Base-by-base conservation (phyloP, 1,140 invertebrate genomes). In the Palaemon carinicauda region DNA sequence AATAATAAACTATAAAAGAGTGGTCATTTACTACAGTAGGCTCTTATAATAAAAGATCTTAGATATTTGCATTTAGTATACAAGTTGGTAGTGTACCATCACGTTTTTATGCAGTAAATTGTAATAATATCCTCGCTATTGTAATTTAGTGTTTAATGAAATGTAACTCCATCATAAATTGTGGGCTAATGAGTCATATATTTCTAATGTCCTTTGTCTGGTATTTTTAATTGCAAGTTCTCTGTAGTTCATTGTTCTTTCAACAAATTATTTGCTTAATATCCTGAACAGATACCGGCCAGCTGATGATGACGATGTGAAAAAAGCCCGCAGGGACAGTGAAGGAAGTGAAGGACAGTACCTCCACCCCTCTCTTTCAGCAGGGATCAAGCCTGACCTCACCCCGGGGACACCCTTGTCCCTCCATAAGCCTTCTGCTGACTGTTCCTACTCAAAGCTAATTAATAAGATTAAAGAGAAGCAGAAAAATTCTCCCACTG, bases 401-500 rank as follows among this genome's bases (percentile, higher is more conserved):
- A 73, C 89, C 27, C 86, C 87, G 29, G 90, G 87, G 75, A 73
- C 86, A 54, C 78, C 88, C 33, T 80, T 81, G 56, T 21, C 85
- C 80, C 33, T 78, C 96, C 96, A 91, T 95, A 95, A 80, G 90
- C 95, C 96, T 41, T 95, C 95, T 10, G 94, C 95, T 0, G 95
- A 96, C 92, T 97, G 95, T 91, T 94, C 96, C 65, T 97, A 97
- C 91, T 96, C 95, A 17, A 95, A 96, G 93, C 92, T 97, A 69
- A 95, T 97, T 21, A 96, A 94, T 89, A 95, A 95, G 91, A 96
- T 96, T 87, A 95, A 95, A 86, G 95, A 95, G n/a, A 94, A 94
- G 88, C 94, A 90, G 27, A 87, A 88, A 77, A 85, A 82, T 19
- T 69, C 83, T 3, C 65, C 82, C 14, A 65, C 78, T 51, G 71